Percentiles rank a stretch among this genome's conserved stretches.
These are phyloP conservation scores for Cygnus olor DNA, from an alignment of 2,797 vertebrate species.

Conservation along the genomic window DNA sequence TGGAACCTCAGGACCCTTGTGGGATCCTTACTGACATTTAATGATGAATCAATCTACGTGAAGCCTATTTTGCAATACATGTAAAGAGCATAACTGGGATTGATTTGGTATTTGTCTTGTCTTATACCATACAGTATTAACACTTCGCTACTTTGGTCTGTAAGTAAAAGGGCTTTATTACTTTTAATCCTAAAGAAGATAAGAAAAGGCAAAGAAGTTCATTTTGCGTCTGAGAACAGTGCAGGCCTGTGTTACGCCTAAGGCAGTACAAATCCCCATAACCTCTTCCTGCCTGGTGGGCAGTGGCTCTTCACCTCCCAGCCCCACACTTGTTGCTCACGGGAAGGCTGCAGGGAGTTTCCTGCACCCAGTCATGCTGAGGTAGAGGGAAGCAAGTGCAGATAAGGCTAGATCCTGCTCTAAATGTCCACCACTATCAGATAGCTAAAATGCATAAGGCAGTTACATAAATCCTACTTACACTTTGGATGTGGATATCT, in stretches of 20 bases:
- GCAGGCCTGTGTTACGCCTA: fast-evolving
- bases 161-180: background rate
- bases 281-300: background rate
- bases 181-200: background rate
- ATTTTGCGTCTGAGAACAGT: background rate
- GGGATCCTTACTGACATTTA: background rate
- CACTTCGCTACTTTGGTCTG: background rate
- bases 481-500: background rate
- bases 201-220: background rate
- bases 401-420: background rate
- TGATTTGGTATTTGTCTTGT: background rate
- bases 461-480: background rate
- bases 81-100: background rate
- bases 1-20: background rate
- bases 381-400: background rate
- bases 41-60: background rate
- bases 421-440: background rate
- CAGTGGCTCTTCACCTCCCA: background rate
- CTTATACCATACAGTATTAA: background rate
- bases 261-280: background rate
- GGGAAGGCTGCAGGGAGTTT: background rate
- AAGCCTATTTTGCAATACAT: background rate
- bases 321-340: background rate
- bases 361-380: background rate
- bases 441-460: background rate